Evolutionary conservation across 2,113 vertebrate species (phyloP), one percentile per base, ranked within the genome.

Genomic region (Xerus inauris): DNA sequence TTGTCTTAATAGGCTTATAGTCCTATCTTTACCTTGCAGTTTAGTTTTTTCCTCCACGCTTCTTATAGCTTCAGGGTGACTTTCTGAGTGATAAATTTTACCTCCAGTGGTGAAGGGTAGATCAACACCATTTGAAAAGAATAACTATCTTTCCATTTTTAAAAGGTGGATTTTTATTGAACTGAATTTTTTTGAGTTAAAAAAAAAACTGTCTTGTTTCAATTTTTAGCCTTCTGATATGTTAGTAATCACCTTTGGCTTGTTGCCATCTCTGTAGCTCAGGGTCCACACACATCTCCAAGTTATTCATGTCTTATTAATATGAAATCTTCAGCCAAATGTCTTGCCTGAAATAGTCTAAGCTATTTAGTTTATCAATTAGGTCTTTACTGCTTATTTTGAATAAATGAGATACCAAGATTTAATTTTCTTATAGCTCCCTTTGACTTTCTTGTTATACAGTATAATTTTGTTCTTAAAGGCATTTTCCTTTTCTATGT

Each of bases 361-460:
- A 90, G 26, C 47, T 94, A 4, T 83, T 16, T 86, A 94, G 26
- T 45, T 89, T 90, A 42, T 93, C 95, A 88, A 77, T 94, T 87
- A 90, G 30, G 47, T 95, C 45, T 95, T 96, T 92, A 93, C 65
- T 84, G 72, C 77, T 69, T 90, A 85, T 91, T 97, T 96, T 91
- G 94, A 72, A 93, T 82, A 87, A 94, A 93, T 91, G 83, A 73
- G 42, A 45, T 82, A 77, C 77, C n/a, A 90, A 1, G 20, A n/a
- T 94, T 85, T 92, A 88, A 88, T 94, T 97, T 96, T 94, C 69
- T 95, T 85, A 32, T 22, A 42, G 32, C 88, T 76, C 14, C n/a
- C 35, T 49, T 95, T 91, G 86, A 89, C 82, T 89, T 96, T 93
- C 14, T 77, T 87, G 84, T 7, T 87, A 45, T 51, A 71, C 49